phyloP scores from a whole-genome alignment of 2,888 invertebrate species.

The Heliconius aoede region DNA sequence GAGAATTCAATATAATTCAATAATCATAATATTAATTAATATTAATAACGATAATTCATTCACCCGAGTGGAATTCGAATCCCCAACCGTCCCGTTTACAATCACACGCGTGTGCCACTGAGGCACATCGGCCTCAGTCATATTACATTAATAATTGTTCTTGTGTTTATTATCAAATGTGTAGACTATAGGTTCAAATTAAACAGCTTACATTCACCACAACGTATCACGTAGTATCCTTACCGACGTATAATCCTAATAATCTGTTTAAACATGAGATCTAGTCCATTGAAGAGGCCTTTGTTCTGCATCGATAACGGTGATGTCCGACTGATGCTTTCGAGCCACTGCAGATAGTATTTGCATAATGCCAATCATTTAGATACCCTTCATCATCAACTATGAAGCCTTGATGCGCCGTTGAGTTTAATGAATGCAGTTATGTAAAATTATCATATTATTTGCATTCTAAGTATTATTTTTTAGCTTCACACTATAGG shows the following conservation, averaged over 20 bases:
- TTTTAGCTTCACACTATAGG: neutral
- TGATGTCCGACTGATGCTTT: conserved; percentile 62
- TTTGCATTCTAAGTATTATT: neutral
- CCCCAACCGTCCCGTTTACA: too few species aligned
- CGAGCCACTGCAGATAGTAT: conserved; percentile 69
- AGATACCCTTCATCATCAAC: conserved; percentile 75
- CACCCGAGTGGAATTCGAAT: too few species aligned
- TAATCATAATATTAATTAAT: too few species aligned
- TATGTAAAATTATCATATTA: conserved; percentile 9
- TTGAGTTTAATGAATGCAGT: conserved; percentile 53
- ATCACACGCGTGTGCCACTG: too few species aligned
- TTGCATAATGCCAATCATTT: conserved; percentile 76
- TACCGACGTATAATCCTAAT: conserved; percentile 31
- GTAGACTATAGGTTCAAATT: neutral
- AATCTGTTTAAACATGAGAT: conserved; percentile 42
- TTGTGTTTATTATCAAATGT: neutral
- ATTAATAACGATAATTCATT: too few species aligned
- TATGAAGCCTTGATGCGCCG: conserved; percentile 69
- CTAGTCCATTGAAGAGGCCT: conserved; percentile 41
- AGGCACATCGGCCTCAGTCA: too few species aligned
- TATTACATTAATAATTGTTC: neutral
- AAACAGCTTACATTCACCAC: neutral
- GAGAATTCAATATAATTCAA: too few species aligned
- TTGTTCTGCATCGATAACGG: conserved; percentile 58
- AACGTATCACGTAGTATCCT: conserved; percentile 9